Evolutionary conservation across 2,797 vertebrate species (phyloP), one percentile per base, ranked within the genome.

Genomic region (Argentina silus): DNA sequence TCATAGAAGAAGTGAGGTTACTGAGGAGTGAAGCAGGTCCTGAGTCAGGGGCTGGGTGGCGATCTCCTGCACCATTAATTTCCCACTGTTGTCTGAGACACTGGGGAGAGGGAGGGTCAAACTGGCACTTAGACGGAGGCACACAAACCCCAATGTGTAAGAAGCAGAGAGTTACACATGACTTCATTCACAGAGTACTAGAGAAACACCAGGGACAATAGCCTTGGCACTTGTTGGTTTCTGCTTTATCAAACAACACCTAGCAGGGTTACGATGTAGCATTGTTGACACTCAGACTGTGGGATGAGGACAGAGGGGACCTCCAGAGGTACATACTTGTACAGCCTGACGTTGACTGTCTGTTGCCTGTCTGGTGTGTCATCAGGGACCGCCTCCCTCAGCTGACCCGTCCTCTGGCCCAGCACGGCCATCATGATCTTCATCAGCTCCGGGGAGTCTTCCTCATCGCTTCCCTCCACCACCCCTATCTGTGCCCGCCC

Each of bases 11-110:
- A 63, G 8, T 14, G 3, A 2, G 19, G 23, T 83, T 84, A 97
- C 96, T 69, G 94, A 86, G 0, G 96, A 95, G 47, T 79, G 85
- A 47, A 98, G 94, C 73, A 97, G 93, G 77, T 96, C 93, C 83
- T 97, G 96, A 0, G 95, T 96, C 2, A 98, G 89, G 45, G 96
- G 96, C 81, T 95, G 93, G 0, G 92, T 94, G 62, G 95, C 96
- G 53, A 96, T 89, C 84, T 98, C 96, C 83, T 96, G 95, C 43
- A 98, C 91, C 81, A 98, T 91, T 15, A 97, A 88, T 76, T 95
- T 93, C 0, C 90, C 94, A 8, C 89, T 90, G 45, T 89, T 91
- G 76, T 98, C 95, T 0, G 91, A 96, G 73, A 97, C 94, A 8
- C 96, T 42, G 50, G 7, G 11, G 0, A 55, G 3, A 1, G 10